Evolutionary conservation across 1,140 invertebrate species (phyloP).

Genomic region (Epicauta chinensis): DNA sequence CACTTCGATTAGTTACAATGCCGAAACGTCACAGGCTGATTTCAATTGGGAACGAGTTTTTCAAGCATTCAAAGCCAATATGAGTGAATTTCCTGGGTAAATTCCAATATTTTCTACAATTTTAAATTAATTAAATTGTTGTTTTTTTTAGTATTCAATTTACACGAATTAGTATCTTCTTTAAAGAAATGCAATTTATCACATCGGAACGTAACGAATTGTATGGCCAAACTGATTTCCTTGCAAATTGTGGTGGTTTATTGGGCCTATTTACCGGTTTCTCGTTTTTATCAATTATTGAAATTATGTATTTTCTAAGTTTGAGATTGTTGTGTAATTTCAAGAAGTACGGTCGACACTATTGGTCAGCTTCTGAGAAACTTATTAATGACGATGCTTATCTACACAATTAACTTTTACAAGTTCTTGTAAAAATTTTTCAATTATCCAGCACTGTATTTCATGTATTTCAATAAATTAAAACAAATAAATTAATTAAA

Average conservation of each 20-base stretch:
- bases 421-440: no score
- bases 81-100: slow-evolving; percentile 41
- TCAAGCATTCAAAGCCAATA: slow-evolving; percentile 30
- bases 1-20: slow-evolving; percentile 58
- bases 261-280: slow-evolving; percentile 61
- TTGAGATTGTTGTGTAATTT: slow-evolving; percentile 45
- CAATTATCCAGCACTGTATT: background rate
- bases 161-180: slow-evolving; percentile 48
- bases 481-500: no score
- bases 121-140: background rate
- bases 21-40: slow-evolving; percentile 60
- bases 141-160: slow-evolving; percentile 39
- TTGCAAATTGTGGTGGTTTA: slow-evolving; percentile 60
- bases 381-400: slow-evolving; percentile 32
- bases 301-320: slow-evolving; percentile 57
- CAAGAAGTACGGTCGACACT: slow-evolving; percentile 22
- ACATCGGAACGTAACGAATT: slow-evolving; percentile 54
- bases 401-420: slow-evolving; percentile 13
- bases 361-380: slow-evolving; percentile 29
- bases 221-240: slow-evolving; percentile 56
- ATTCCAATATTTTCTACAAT: background rate
- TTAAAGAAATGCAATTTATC: slow-evolving; percentile 58
- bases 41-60: slow-evolving; percentile 42
- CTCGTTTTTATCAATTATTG: slow-evolving; percentile 55
- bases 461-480: no score